Conservation (phyloP, 2,888 invertebrate genomes). For the Drosophila meridiana region DNA sequence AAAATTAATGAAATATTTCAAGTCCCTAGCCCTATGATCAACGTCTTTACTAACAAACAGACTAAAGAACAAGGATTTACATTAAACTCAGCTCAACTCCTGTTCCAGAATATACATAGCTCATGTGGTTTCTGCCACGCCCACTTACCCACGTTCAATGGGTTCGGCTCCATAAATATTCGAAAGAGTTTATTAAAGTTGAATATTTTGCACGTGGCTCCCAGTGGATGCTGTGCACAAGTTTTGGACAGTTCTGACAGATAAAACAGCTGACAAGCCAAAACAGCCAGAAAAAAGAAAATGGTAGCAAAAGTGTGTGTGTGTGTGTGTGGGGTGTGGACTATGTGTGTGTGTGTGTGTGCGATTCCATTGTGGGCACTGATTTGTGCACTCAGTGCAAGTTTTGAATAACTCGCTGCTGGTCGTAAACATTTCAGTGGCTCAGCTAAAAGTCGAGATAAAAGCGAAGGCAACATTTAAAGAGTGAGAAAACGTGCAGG, state of each 20-base stretch:
- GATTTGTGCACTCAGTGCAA: conserved; percentile 43
- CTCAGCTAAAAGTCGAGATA: conserved; percentile 45
- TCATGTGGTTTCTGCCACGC: background rate
- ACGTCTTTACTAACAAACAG: background rate
- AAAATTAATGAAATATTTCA: no score
- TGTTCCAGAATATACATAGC: background rate
- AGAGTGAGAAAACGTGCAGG: conserved; percentile 39
- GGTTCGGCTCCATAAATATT: background rate
- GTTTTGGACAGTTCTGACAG: conserved; percentile 44
- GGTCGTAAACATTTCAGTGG: conserved; percentile 40
- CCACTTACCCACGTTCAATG: background rate
- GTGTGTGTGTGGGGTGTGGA: conserved; percentile 5
- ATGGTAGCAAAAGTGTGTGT: background rate
- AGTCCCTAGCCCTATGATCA: background rate
- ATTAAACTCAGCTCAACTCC: background rate
- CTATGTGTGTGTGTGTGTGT: conserved; percentile 5
- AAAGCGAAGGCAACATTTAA: conserved; percentile 21
- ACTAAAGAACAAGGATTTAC: background rate
- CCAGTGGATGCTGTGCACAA: conserved; percentile 8
- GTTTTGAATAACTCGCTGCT: conserved; percentile 45
- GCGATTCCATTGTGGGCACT: conserved; percentile 33
- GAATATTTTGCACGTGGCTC: conserved; percentile 7
- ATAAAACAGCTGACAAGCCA: conserved; percentile 40
- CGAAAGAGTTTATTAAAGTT: conserved; percentile 32
- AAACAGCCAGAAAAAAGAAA: conserved; percentile 1